Evolutionary conservation across 2,888 invertebrate genomes (phyloP).

Genomic region (Rhopalosiphum nymphaeae): DNA sequence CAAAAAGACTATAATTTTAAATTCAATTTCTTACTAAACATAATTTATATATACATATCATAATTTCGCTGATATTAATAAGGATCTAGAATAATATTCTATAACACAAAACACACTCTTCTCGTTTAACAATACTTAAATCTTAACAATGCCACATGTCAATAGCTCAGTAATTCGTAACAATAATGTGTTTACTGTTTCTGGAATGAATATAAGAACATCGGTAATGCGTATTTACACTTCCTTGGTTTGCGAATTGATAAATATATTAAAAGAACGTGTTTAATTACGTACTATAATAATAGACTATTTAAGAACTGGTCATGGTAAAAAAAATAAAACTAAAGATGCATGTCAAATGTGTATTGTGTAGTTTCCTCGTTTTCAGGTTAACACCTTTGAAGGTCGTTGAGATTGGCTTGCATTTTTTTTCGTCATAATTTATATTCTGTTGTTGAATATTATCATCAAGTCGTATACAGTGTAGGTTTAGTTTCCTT

Average conservation of each 20-base stretch:
- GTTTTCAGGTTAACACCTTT: constrained; percentile 5
- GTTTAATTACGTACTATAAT: constrained; percentile 6
- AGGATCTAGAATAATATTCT: not conserved
- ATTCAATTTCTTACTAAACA: not conserved
- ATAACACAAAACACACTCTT: not conserved
- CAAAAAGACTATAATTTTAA: not conserved
- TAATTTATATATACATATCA: too few species aligned
- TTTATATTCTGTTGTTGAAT: constrained; percentile 19
- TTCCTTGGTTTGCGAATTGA: constrained; percentile 14
- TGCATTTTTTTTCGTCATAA: not conserved
- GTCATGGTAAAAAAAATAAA: constrained; percentile 16
- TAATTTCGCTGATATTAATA: not conserved
- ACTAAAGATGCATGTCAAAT: constrained; percentile 26
- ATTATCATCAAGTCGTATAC: not conserved
- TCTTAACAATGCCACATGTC: not conserved
- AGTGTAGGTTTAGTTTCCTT: constrained; percentile 6
- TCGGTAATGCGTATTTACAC: not conserved
- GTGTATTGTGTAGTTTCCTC: constrained; percentile 16
- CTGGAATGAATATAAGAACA: constrained; percentile 18
- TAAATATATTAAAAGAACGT: constrained; percentile 42
- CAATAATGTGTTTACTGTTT: constrained; percentile 10
- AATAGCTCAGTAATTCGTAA: not conserved
- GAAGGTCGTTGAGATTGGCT: constrained; percentile 43
- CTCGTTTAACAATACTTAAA: not conserved
- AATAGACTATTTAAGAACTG: constrained; percentile 2